Conservation (phyloP, 1,140 invertebrate genomes). For the Monomorium pharaonis region DNA sequence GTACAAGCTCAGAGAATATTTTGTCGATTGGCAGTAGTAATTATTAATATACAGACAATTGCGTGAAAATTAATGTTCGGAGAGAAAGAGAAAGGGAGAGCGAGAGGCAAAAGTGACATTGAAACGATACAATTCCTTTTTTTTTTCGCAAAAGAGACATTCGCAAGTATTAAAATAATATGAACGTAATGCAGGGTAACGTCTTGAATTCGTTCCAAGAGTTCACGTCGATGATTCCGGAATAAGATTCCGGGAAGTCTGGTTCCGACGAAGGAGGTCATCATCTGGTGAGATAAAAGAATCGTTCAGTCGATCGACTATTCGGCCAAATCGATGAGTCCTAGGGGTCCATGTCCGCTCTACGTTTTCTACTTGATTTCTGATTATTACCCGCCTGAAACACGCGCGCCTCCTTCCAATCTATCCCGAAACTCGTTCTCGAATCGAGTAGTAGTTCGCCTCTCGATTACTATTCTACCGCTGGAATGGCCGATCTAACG, state of each 20-base stretch:
- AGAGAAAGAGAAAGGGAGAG: not conserved
- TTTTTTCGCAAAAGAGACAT: not conserved
- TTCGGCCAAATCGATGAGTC: slow-evolving; percentile 65
- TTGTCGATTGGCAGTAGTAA: not conserved
- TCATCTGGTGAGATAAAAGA: slow-evolving; percentile 58
- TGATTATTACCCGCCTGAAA: slow-evolving; percentile 59
- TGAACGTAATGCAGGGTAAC: not conserved
- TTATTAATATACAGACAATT: not conserved
- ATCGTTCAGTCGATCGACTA: slow-evolving; percentile 60
- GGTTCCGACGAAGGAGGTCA: slow-evolving; percentile 6
- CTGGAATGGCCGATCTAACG: too few relatives aligned
- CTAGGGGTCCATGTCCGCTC: not conserved
- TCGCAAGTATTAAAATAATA: not conserved
- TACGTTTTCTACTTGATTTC: slow-evolving; percentile 63
- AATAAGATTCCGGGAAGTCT: not conserved
- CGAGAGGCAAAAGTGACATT: not conserved
- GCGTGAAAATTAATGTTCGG: not conserved
- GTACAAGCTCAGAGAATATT: not conserved
- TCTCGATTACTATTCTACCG: not conserved
- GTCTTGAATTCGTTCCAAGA: slow-evolving; percentile 20
- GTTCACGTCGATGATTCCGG: not conserved
- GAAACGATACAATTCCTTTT: not conserved
- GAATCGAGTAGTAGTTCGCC: not conserved
- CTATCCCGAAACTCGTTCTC: not conserved
- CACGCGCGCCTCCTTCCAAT: not conserved